Conservation (phyloP, 2,113 vertebrate genomes). For the Siniperca chuatsi region DNA sequence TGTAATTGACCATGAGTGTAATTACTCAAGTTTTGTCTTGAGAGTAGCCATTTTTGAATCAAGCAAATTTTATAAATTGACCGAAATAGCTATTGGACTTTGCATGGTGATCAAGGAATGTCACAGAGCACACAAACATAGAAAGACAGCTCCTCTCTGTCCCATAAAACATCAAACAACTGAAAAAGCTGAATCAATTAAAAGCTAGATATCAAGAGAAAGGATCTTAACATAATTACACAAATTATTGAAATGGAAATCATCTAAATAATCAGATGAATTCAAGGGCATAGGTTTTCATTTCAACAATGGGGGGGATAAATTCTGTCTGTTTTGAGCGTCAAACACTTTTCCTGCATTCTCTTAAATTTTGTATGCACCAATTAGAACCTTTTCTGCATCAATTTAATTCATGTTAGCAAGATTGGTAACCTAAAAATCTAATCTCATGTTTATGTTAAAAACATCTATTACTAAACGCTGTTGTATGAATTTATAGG, state of each 20-base stretch:
- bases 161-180: not conserved
- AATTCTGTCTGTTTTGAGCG: too few relatives aligned
- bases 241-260: constrained; percentile 18
- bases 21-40: not conserved
- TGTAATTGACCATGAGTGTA: constrained; percentile 30
- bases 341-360: too few relatives aligned
- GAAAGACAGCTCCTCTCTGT: not conserved
- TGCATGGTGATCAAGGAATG: not conserved
- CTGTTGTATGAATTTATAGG: too few relatives aligned
- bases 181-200: not conserved
- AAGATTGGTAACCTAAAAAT: too few relatives aligned
- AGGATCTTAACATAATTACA: not conserved
- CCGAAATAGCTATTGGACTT: not conserved
- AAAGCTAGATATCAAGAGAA: not conserved
- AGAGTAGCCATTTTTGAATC: constrained; percentile 4
- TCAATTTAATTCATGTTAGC: too few relatives aligned
- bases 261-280: not conserved
- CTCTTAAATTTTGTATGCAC: too few relatives aligned
- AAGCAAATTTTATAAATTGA: not conserved
- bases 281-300: too few relatives aligned
- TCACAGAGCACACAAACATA: not conserved
- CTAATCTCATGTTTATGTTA: too few relatives aligned
- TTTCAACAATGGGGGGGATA: too few relatives aligned
- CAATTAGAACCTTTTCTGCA: too few relatives aligned
- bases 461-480: too few relatives aligned